A percentile compares a stretch with the other conserved stretches of the same genome.
Conservation (phyloP, 2,113 vertebrate genomes). For the Chauna torquata region DNA sequence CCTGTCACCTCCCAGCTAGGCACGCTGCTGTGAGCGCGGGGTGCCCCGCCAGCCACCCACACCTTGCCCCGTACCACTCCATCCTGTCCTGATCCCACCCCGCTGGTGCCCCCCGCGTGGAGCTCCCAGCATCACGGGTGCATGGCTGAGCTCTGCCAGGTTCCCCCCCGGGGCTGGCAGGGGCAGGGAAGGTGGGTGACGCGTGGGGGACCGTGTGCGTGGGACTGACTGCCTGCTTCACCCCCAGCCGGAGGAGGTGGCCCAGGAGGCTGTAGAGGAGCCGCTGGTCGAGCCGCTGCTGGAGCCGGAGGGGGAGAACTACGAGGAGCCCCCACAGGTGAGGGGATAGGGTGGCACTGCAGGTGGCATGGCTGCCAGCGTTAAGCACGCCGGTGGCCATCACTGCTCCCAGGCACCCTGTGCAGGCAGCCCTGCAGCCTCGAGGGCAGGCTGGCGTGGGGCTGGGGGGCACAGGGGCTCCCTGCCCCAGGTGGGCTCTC, state of each 20-base stretch:
- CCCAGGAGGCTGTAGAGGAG: slow-evolving; percentile 94
- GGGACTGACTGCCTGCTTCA: background rate
- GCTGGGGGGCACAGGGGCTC: background rate
- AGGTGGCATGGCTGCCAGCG: background rate
- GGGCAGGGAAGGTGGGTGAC: background rate
- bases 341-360: background rate
- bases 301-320: slow-evolving; percentile 92
- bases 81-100: background rate
- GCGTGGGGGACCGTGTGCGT: rapidly evolving
- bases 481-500: background rate
- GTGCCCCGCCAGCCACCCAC: background rate
- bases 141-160: background rate
- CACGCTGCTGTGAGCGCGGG: background rate
- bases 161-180: background rate
- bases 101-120: rapidly evolving
- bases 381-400: too few relatives aligned
- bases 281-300: slow-evolving; percentile 89
- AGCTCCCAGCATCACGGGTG: background rate
- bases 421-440: background rate
- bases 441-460: rapidly evolving
- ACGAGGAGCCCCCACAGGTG: slow-evolving; percentile 93
- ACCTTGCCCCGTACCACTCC: background rate
- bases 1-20: background rate
- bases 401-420: rapidly evolving
- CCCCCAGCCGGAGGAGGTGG: slow-evolving; percentile 89